A percentile compares a stretch with the other conserved stretches of the same genome.
Conservation (phyloP, 2,888 invertebrate genomes). For the Ecdyonurus torrentis region DNA sequence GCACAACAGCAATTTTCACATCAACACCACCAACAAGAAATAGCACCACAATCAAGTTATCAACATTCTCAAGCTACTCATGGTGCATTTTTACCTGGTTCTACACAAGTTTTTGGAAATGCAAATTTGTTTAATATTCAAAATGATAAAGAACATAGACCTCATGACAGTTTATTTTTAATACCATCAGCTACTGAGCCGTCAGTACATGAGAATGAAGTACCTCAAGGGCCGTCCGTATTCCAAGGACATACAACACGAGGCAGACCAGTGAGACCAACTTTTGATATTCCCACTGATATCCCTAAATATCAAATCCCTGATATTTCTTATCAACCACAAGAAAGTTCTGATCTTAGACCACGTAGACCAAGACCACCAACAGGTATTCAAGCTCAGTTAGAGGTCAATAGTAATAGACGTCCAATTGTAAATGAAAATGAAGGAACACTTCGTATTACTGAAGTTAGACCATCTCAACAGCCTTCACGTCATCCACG, state of each 20-base stretch:
- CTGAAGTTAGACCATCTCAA: neutral
- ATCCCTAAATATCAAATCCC: neutral
- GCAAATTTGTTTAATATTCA: neutral
- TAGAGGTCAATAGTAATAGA: neutral
- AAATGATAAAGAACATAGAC: neutral
- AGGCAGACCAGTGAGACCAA: neutral
- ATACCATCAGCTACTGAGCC: neutral
- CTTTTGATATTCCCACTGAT: neutral
- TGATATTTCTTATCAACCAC: neutral
- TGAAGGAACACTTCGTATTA: neutral
- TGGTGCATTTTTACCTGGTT: neutral
- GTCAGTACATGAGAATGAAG: neutral
- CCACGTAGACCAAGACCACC: neutral
- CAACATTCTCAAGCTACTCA: neutral
- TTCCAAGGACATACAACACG: neutral
- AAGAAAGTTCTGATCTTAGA: neutral
- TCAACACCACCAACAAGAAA: neutral
- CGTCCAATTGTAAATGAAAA: neutral
- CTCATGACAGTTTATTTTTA: neutral
- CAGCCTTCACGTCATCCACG: neutral
- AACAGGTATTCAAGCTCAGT: neutral
- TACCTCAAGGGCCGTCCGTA: neutral
- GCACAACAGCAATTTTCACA: neutral
- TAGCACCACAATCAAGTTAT: neutral
- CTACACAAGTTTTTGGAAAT: neutral